Evolutionary conservation across 2,797 vertebrate species (phyloP), one percentile per base, ranked within the genome.

Genomic region (Coregonus suidteri): DNA sequence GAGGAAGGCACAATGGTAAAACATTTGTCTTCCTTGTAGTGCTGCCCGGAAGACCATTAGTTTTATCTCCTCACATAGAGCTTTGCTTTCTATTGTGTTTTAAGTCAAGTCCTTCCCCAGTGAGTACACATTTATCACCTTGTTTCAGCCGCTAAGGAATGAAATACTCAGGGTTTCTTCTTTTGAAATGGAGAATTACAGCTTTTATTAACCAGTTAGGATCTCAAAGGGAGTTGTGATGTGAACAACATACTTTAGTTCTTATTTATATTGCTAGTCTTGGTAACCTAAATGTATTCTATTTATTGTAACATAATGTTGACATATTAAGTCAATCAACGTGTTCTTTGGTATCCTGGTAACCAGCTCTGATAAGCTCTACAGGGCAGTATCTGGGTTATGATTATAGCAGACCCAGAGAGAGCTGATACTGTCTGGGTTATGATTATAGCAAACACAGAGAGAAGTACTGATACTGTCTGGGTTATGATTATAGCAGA

Each of bases 371-470:
- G n/a, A 56, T 20, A 65, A 62, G 71, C 31, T 3, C 74, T 25
- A 15, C 3, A 7, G 14, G 7, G 79, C 53, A 52, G 18, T 77
- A 71, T 74, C 78, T 77, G 37, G 74, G 25, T 77, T 66, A 18
- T 64, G 71, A 30, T 35, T 51, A 30, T 71, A 34, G 16, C 41
- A 41, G 41, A 41, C 41, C 41, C 6, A 41, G 41, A 41, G 37
- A 37, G 35, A 25, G 34, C 34, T 35, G 34, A 35, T 35, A 35
- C 34, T 35, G 34, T 35, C 3, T 35, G 34, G 25, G 25, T 25
- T 25, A 25, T 25, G 25, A 25, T 25, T 25, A 25, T 25, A 25
- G 25, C 25, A 25, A 25, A 25, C 25, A 25, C 25, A 25, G 25
- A 25, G 25, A 25, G 25, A 25, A 25, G 25, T 25, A 25, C 25